phyloP scores from a whole-genome alignment of 2,888 invertebrate species.

The Dicycla oo region DNA sequence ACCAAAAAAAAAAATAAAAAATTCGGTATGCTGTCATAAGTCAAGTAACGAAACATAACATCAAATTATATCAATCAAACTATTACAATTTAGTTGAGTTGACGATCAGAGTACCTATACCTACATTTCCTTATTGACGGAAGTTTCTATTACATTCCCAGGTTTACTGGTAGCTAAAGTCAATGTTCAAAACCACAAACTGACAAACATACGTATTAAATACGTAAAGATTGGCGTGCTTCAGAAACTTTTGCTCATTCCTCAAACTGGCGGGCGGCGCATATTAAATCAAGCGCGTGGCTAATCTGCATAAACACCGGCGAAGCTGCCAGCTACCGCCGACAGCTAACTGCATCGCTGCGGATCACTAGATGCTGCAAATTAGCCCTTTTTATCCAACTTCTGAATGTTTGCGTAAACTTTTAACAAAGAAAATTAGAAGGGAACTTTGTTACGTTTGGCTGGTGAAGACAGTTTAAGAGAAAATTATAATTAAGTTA shows the following conservation, averaged over 20 bases:
- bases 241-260: conserved; percentile 26
- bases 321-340: conserved; percentile 65
- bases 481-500: conserved; percentile 14
- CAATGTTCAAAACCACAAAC: conserved; percentile 28
- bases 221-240: conserved; percentile 40
- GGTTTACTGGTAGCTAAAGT: neutral
- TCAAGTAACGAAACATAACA: no score
- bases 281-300: conserved; percentile 69
- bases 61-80: no score
- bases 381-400: conserved; percentile 40
- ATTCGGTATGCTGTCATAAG: no score
- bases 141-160: no score
- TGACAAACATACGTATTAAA: conserved; percentile 38
- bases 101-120: no score
- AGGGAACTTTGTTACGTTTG: conserved; percentile 11
- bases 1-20: no score
- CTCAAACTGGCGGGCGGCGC: conserved; percentile 45
- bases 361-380: conserved; percentile 54
- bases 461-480: conserved; percentile 21
- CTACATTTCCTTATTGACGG: no score
- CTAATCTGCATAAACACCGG: conserved; percentile 76
- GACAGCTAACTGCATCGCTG: conserved; percentile 41
- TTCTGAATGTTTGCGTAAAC: conserved; percentile 17
- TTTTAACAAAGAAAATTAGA: conserved; percentile 19
- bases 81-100: no score